Conservation (phyloP, 2,797 vertebrate species). For the Crossoptilon crossoptilon region DNA sequence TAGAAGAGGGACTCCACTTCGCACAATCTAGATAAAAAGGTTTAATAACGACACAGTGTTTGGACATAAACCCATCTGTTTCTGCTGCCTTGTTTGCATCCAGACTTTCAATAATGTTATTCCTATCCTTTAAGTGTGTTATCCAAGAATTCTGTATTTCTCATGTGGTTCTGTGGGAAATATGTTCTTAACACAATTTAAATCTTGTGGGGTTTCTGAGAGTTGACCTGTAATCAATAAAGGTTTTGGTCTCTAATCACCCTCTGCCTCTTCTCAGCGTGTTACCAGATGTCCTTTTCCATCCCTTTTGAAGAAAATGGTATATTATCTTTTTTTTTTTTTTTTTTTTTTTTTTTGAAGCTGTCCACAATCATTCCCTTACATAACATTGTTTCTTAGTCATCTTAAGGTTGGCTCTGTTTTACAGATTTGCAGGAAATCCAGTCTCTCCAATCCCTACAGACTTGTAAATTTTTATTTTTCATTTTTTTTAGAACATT, state of each 20-base stretch:
- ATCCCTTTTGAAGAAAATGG: conserved; percentile 23
- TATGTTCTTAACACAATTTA: background rate
- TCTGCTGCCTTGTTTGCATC: background rate
- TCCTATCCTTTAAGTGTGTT: background rate
- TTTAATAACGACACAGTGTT: background rate
- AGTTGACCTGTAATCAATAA: background rate
- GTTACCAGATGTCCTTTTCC: background rate
- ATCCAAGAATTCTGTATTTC: background rate
- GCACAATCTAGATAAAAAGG: background rate
- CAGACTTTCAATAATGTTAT: background rate
- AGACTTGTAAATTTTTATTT: background rate
- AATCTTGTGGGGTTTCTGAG: background rate
- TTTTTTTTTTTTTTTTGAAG: background rate
- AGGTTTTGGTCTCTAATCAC: conserved; percentile 5
- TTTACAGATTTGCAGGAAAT: conserved; percentile 10
- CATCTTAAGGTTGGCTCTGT: background rate
- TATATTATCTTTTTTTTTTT: background rate
- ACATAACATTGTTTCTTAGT: background rate
- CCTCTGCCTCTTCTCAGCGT: background rate
- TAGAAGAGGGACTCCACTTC: background rate
- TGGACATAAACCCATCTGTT: background rate
- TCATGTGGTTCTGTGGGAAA: conserved; percentile 20
- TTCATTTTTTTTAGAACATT: background rate
- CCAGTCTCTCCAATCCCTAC: background rate
- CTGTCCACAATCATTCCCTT: background rate